Conservation (phyloP, 92 coral and sea anemone genomes). For the Anthopleura xanthogrammica region DNA sequence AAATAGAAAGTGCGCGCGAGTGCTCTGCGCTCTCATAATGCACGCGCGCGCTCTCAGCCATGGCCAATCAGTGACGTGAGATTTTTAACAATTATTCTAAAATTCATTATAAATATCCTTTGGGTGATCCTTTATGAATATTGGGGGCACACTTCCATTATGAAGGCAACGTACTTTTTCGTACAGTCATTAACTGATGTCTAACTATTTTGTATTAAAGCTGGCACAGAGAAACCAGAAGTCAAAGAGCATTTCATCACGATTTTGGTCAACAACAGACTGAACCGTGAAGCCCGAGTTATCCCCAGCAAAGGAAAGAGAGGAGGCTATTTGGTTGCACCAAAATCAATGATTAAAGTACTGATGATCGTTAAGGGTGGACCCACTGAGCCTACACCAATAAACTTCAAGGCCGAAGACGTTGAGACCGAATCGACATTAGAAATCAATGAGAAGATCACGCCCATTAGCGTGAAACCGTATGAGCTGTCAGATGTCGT, state of each 20-base stretch:
- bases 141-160: no score
- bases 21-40: no score
- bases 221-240: conserved; percentile 22
- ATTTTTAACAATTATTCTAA: no score
- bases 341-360: conserved; percentile 62
- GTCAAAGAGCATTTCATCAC: conserved; percentile 70
- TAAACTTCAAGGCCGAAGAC: conserved; percentile 76
- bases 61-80: no score
- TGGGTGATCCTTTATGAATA: no score
- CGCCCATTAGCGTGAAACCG: conserved; percentile 67
- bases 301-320: conserved; percentile 82
- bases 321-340: conserved; percentile 69
- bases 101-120: no score
- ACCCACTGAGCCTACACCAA: conserved; percentile 56
- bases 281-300: conserved; percentile 69
- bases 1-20: no score
- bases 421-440: conserved; percentile 72
- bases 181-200: neutral
- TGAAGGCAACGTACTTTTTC: no score
- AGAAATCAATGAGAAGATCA: conserved; percentile 66
- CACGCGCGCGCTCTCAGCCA: no score
- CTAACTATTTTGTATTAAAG: neutral
- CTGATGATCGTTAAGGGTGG: conserved; percentile 79
- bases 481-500: conserved; percentile 67
- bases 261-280: conserved; percentile 73